Evolutionary conservation across 2,888 invertebrate genomes (phyloP).

Genomic region (Herminia tarsipennalis): DNA sequence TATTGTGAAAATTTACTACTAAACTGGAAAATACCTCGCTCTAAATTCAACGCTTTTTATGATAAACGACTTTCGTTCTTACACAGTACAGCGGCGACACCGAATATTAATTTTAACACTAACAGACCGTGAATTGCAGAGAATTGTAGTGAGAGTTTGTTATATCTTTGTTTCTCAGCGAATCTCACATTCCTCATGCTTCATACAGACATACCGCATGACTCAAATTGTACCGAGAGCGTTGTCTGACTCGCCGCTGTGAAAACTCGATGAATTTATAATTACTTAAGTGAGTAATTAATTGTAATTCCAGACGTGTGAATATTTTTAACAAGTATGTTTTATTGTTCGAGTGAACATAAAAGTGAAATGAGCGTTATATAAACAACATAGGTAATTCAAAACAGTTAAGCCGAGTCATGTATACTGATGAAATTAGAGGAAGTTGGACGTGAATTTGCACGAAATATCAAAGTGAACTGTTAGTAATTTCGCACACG

Average conservation of each 20-base stretch:
- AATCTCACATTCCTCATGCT: slow-evolving; percentile 35
- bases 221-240: slow-evolving; percentile 18
- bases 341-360: slow-evolving; percentile 28
- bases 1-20: slow-evolving; percentile 57
- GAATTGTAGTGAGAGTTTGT: slow-evolving; percentile 44
- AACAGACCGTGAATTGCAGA: slow-evolving; percentile 47
- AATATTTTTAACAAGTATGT: slow-evolving; percentile 28
- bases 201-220: slow-evolving; percentile 13
- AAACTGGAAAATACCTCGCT: slow-evolving; percentile 48
- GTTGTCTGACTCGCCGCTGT: slow-evolving; percentile 13
- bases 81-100: slow-evolving; percentile 25
- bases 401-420: slow-evolving; percentile 11
- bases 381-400: slow-evolving; percentile 27
- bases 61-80: slow-evolving; percentile 32
- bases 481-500: slow-evolving; percentile 6
- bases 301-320: slow-evolving; percentile 37
- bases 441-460: slow-evolving; percentile 18
- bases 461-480: slow-evolving; percentile 13
- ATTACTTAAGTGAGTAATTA: slow-evolving; percentile 41
- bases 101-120: slow-evolving; percentile 41
- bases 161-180: slow-evolving; percentile 39
- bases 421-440: slow-evolving; percentile 6
- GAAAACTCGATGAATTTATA: slow-evolving; percentile 36
- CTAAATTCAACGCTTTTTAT: slow-evolving; percentile 46
- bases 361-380: slow-evolving; percentile 41